Evolutionary conservation across 2,113 vertebrate species (phyloP).

Genomic region (Electrona antarctica): DNA sequence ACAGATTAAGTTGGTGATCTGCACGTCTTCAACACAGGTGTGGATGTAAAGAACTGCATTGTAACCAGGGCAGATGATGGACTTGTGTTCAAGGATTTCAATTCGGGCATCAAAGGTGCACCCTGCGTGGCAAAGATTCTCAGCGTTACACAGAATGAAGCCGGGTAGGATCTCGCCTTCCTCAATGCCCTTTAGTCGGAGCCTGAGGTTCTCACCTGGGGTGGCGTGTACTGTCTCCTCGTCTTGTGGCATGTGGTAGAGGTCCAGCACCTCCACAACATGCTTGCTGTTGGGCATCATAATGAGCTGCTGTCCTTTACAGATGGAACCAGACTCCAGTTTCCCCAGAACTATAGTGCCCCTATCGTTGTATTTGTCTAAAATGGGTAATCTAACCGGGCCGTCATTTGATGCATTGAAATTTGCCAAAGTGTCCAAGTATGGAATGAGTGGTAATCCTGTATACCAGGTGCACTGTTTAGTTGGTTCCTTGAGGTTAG

Average conservation of each 20-base stretch:
- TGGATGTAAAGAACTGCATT: constrained; percentile 99
- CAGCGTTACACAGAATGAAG: constrained; percentile 96
- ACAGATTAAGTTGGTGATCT: constrained; percentile 99
- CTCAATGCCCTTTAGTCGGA: constrained; percentile 97
- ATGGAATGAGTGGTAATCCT: constrained; percentile 95
- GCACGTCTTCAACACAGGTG: constrained; percentile 98
- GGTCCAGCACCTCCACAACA: constrained; percentile 95
- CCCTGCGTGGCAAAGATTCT: constrained; percentile 98
- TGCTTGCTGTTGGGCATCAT: constrained; percentile 99
- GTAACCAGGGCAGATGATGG: constrained; percentile 99
- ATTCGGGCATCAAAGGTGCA: constrained; percentile 99
- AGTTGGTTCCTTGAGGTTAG: constrained; percentile 95
- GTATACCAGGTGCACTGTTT: constrained; percentile 94
- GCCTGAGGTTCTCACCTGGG: constrained; percentile 97
- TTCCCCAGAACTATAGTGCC: constrained; percentile 97
- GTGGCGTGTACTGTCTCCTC: constrained; percentile 95
- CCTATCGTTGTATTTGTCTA: constrained; percentile 99
- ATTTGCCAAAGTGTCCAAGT: constrained; percentile 98
- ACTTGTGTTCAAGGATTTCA: constrained; percentile 99
- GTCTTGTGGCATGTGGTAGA: constrained; percentile 82
- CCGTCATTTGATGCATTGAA: constrained; percentile 94
- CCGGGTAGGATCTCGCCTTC: constrained; percentile 98
- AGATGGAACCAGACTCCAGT: constrained; percentile 94
- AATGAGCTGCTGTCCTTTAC: constrained; percentile 96
- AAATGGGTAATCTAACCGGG: constrained; percentile 96